Conservation (phyloP, 2,888 invertebrate species). For the Agonum fuliginosum region DNA sequence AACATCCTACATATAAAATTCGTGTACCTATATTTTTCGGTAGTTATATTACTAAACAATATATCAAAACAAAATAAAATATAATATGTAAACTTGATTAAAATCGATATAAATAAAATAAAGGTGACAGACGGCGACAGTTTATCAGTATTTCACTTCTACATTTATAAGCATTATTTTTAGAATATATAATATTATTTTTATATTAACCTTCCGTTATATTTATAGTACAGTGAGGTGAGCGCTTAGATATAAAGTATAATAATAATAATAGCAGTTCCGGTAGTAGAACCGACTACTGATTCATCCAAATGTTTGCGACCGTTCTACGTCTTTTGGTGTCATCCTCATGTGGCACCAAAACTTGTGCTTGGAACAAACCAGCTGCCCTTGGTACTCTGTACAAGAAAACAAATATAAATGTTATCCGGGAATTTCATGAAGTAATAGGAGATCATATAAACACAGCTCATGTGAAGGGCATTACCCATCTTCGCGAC, state of each 20-base stretch:
- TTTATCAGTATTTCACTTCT: constrained; percentile 56
- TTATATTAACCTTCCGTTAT: not conserved
- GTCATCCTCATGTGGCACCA: constrained; percentile 64
- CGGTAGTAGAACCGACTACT: constrained; percentile 38
- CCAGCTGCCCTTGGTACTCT: constrained; percentile 48
- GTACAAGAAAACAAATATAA: constrained; percentile 41
- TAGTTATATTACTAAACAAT: no score
- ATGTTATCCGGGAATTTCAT: constrained; percentile 76
- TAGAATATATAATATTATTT: not conserved
- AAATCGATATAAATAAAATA: no score
- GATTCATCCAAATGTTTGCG: constrained; percentile 68
- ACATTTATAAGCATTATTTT: constrained; percentile 48
- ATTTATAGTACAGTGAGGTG: not conserved
- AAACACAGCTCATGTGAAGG: constrained; percentile 88
- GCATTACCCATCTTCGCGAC: constrained; percentile 91
- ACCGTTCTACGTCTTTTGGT: constrained; percentile 68
- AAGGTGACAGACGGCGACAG: no score
- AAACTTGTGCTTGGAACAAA: constrained; percentile 49
- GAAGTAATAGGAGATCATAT: constrained; percentile 86
- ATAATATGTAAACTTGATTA: no score
- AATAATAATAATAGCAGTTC: constrained; percentile 48
- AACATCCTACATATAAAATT: no score
- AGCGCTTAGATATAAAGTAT: not conserved
- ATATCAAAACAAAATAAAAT: no score
- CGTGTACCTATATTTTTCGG: no score